Evolutionary conservation across 2,113 vertebrate genomes (phyloP), one percentile per base, ranked within the genome.

Genomic region (Pachycephala philippinensis): DNA sequence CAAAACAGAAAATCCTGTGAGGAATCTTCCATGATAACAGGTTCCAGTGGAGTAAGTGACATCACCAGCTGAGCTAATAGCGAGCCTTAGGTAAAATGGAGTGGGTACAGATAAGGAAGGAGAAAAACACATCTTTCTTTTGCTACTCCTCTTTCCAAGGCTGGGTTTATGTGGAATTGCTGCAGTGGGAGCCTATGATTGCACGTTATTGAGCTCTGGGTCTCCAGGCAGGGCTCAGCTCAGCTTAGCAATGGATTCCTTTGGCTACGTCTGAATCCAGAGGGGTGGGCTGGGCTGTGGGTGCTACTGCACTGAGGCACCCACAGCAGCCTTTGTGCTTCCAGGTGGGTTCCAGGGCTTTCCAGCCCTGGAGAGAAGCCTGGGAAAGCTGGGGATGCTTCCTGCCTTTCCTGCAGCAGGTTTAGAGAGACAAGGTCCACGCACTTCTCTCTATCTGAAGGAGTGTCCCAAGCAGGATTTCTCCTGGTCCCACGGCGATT

Each of bases 31-130:
- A 13, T 84, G 93, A 94, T 92, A 94, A 93, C 92, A 93, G 84
- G 77, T 94, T 96, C 88, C 93, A 95, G 91, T 93, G 77, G 94
- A 93, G 90, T 95, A 87, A 94, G 93, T 94, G 90, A 95, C 94
- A 95, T 95, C 90, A 95, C 86, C 88, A 94, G 86, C 95, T 96
- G 94, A 94, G 90, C 96, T 97, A 94, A 97, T 93, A 95, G 92
- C 15, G 66, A 97, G 89, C 90, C 96, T 93, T 80, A 77, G 90
- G 88, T 95, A 89, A 96, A 95, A 93, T 60, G 68, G 95, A 93
- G 86, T 68, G 64, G 56, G 87, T 68, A 87, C 77, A 92, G 87
- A 93, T 93, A 95, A 96, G 84, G 80, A 93, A 84, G 27, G 75
- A 93, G 81, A 88, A 93, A 96, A 96, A 28, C 33, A 75, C 28